Evolutionary conservation across 2,113 vertebrate species (phyloP), one percentile per base, ranked within the genome.

Genomic region (Cynocephalus volans): DNA sequence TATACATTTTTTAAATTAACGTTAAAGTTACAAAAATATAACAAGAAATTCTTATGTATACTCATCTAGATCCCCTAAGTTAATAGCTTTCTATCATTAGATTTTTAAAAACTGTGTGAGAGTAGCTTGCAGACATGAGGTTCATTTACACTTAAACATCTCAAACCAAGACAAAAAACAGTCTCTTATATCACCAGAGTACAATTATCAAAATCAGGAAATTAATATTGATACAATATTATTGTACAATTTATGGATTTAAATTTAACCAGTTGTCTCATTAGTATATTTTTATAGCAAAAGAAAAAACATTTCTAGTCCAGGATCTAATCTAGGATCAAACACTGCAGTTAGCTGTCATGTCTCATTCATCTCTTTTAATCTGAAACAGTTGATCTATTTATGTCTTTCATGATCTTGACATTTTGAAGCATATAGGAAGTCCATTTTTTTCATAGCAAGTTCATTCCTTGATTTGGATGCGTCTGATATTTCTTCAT

Each of bases 51-150:
- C 11, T 92, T 88, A 62, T 12, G 54, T 73, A n/a, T 5, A 36
- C 15, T 73, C 26, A 60, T 69, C 41, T 69, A 64, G 45, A 88
- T 70, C 81, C 33, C 28, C 45, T 81, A 88, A 64, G 9, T 86
- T 76, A 80, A 88, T 12, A 88, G 23, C 17, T 92, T 89, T 56
- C 24, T 70, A 13, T 48, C 92, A 33, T 1, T 93, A 72, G 26
- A 77, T 72, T 76, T n/a, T 19, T 50, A 92, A 95, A 94, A 81
- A 4, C 6, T 50, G 11, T 56, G 48, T 72, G 60, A 92, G 41
- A 82, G 52, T 70, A 94, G 94, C 36, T 92, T 90, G 4, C 23
- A 90, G 18, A 86, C n/a, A 76, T 50, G 21, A 88, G 69, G 52
- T 60, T 54, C 41, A 31, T 54, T 84, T 41, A 36, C 2, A 85